A percentile compares a stretch with the other conserved stretches of the same genome.
These are phyloP conservation scores for Pseudochirops corinnae DNA, from an alignment of 2,797 vertebrate species.

Conservation along the genomic window DNA sequence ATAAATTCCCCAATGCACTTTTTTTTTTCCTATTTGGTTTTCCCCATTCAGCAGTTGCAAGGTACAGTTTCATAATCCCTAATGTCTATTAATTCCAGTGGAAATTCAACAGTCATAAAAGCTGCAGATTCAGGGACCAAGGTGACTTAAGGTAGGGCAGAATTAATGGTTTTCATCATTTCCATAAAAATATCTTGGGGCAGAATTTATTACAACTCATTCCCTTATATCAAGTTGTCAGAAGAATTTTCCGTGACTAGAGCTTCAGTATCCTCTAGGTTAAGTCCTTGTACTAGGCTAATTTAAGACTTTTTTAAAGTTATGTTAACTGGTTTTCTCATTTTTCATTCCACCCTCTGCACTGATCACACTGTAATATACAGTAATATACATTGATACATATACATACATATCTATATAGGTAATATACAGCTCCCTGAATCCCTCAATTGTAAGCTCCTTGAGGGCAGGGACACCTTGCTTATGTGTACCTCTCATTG, in stretches of 20 bases:
- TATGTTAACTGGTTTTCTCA: background rate
- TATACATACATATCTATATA: no score
- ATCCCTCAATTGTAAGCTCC: background rate
- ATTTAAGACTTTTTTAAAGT: background rate
- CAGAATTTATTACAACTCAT: background rate
- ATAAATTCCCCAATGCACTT: background rate
- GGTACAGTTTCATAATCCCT: background rate
- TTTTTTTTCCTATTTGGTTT: background rate
- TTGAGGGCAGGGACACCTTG: background rate
- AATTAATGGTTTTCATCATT: background rate
- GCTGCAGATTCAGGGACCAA: background rate
- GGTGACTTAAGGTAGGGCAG: background rate
- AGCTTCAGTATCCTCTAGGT: background rate
- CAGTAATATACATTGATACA: no score
- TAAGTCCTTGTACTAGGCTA: background rate
- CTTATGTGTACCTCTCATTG: background rate
- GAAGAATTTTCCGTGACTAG: background rate
- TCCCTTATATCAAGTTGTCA: background rate
- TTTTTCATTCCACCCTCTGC: background rate
- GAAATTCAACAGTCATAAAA: background rate
- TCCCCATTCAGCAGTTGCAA: background rate
- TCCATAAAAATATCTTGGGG: background rate
- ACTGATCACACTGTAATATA: background rate
- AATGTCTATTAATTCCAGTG: background rate
- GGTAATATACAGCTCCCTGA: background rate